Base-by-base conservation (phyloP, 2,797 vertebrate genomes). In the Eleutherodactylus coqui region DNA sequence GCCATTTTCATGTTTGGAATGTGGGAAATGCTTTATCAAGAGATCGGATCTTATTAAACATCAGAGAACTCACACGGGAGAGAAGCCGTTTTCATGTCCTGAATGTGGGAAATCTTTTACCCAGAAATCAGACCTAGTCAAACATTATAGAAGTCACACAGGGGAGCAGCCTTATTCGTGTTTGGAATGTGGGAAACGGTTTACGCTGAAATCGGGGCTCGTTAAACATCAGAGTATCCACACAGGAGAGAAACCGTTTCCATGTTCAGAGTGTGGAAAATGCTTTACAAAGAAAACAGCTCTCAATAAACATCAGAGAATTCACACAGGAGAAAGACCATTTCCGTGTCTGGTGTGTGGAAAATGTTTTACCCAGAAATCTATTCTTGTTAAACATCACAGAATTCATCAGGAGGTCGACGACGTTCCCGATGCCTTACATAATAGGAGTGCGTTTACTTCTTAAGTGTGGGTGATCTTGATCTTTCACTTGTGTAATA, bases 21-120 rank as follows among this genome's bases (percentile, higher is more conserved):
- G 58, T 60, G 58, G 8, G 2, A 27, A 29, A 60, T 60, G 58
- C 27, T 60, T 60, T 60, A 60, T 10, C 4, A 60, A 60, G 58
- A 60, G 29, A 60, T 60, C 58, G 4, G 58, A 60, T 60, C 58
- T 60, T 29, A 29, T 29, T 60, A 60, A 60, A 14, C 58, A 60
- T 60, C 32, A 36, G 67, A 70, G 67, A 70, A 21, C 24, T 70
- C 67, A 70, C n/a, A 60, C 58, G 13, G 58, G 58, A 16, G 58
- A 60, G 58, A 60, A 27, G 11, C 58, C 58, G 1, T 60, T 29
- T 60, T 60, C 58, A 60, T 60, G 58, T 60, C 58, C 58, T 16
- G 58, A 60, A 60, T 60, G 58, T 60, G 58, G 58, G 14, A 60
- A 60, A 13, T 60, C 58, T 29, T 60, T 60, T 27, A 60, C 58